Base-by-base conservation (phyloP, 1,140 invertebrate genomes). In the Pygmarrhopalites habei region DNA sequence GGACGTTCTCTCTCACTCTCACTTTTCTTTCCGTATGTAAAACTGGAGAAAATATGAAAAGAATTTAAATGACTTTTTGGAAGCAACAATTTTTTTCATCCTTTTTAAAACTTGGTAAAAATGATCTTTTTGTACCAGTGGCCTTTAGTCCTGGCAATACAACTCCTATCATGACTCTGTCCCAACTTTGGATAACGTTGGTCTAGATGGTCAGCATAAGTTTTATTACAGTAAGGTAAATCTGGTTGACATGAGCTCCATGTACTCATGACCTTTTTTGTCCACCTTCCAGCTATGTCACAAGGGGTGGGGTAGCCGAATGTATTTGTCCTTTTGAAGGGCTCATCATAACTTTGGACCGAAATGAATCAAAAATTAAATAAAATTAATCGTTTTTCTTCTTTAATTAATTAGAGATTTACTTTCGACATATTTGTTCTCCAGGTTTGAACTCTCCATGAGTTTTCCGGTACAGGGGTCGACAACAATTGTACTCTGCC, bases 151-250 rank as follows among this genome's bases (percentile, higher is more conserved):
- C 30, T 32, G 17, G 30, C 55, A 7, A 32, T 43, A 19, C 62
- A 64, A 7, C 51, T 19, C 17, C 25, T 30, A 41, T 69, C 64
- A 21, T 60, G 61, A 7, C 58, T 14, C 19, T 56, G 15, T 15
- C 68, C 68, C 32, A 70, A 26, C 62, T 67, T 70, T 10, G 64
- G 64, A 39, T 52, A 19, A 1, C 68, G 52, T n/a, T 57, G 47
- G 28, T 70, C 68, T 26, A 70, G 35, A 60, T 70, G 68, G 47
- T 70, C 65, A 21, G 65, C 61, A 46, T 70, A 70, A 5, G 55
- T 39, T 55, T 70, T 67, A 52, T 52, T 64, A 2, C 66, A 58
- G 41, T 26, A 61, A n/a, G 62, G 46, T 26, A 32, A 55, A 32
- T 66, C 64, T 1, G 65, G 62, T 2, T 62, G 35, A 26, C 68